Evolutionary conservation across 2,888 invertebrate genomes (phyloP).

Genomic region (Gymnosoma rotundatum): DNA sequence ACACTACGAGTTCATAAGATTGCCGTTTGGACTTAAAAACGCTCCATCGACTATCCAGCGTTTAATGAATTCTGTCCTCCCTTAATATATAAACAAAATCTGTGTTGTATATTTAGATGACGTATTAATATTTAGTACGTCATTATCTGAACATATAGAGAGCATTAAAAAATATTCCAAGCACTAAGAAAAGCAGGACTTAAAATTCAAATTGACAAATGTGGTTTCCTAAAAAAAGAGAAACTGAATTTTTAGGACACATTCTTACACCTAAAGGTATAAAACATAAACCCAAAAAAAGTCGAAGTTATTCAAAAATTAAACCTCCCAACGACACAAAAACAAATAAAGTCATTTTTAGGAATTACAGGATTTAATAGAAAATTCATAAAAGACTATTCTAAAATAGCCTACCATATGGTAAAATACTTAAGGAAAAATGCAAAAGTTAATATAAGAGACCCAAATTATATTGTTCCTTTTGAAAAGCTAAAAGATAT

Average conservation of each 20-base stretch:
- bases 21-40: no score
- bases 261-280: slow-evolving; percentile 7
- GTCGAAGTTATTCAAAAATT: slow-evolving; percentile 19
- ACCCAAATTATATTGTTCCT: background rate
- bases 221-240: slow-evolving; percentile 21
- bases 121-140: slow-evolving; percentile 23
- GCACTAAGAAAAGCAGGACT: background rate
- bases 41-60: background rate
- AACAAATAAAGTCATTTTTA: background rate
- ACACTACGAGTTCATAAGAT: no score
- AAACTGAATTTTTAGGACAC: slow-evolving; percentile 34
- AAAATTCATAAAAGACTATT: background rate
- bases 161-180: slow-evolving; percentile 1
- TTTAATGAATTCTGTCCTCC: slow-evolving; percentile 7
- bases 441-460: background rate
- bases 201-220: slow-evolving; percentile 27
- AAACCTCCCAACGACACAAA: background rate
- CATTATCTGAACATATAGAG: slow-evolving; percentile 24
- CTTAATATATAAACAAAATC: slow-evolving; percentile 9
- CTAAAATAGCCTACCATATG: background rate
- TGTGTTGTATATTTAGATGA: slow-evolving; percentile 2
- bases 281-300: background rate
- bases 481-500: slow-evolving; percentile 7
- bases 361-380: background rate
- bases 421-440: background rate